Evolutionary conservation across 2,113 vertebrate genomes (phyloP), one percentile per base, ranked within the genome.

Genomic region (Burhinus bistriatus): DNA sequence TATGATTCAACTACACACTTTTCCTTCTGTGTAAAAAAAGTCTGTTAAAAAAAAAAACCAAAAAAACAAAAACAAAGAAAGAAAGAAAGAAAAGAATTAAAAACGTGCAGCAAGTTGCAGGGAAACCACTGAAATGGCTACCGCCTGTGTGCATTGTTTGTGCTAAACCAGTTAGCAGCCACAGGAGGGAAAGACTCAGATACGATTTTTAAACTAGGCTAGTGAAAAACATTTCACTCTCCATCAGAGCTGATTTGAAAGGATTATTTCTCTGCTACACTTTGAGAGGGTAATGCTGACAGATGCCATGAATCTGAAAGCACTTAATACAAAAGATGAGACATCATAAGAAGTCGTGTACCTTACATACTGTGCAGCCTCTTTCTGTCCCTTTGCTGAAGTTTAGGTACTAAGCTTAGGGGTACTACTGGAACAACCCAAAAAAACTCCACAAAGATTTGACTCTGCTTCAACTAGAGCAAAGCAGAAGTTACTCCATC

Each of bases 111-210:
- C 90, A 94, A 92, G 51, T 89, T 93, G 59, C 49, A 69, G 80
- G n/a, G 70, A 87, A 92, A 94, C 26, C 12, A 25, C 77, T 85
- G 95, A 96, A 95, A 77, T 79, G 85, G 89, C 91, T 92, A 54
- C 80, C 66, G 76, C n/a, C 45, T 42, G 70, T 23, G 68, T 51
- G 70, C 65, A 70, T 64, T 70, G 72, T 87, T 93, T 87, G 73
- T 61, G 75, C 93, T 94, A 87, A 95, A 96, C 65, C 58, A 81
- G 89, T 85, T 87, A 91, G 62, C 71, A 51, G 57, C 40, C 71
- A 69, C 40, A 62, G 49, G 58, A 93, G 55, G 65, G 72, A 93
- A 91, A 68, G 66, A 14, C 27, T 95, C 85, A 69, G 58, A 84
- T 52, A 69, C 1, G 25, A 86, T 83, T 96, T 81, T 78, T 83